A percentile compares a stretch with the other conserved stretches of the same genome.
Conservation (phyloP, 2,113 vertebrate species). For the Anguilla rostrata region DNA sequence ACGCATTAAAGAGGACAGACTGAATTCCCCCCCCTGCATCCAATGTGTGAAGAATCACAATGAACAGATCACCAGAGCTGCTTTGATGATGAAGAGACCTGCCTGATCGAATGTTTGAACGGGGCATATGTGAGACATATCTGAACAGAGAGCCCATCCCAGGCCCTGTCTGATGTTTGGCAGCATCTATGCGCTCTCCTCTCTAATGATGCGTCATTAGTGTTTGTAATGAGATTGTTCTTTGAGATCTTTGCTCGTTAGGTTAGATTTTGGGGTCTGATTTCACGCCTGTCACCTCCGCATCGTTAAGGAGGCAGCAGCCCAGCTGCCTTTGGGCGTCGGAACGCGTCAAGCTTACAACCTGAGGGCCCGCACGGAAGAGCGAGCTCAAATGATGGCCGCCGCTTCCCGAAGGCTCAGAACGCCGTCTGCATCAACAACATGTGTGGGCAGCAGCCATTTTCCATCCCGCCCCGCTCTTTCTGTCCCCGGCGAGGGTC, state of each 20-base stretch:
- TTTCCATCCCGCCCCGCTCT: background rate
- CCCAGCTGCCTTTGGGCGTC: background rate
- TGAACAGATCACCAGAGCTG: background rate
- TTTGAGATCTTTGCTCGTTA: background rate
- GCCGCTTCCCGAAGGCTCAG: background rate
- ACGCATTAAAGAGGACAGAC: background rate
- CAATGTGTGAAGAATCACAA: slow-evolving; percentile 2
- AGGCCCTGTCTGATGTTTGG: background rate
- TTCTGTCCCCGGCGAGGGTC: background rate
- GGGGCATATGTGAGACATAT: background rate
- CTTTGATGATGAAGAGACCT: background rate
- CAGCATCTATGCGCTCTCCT: background rate
- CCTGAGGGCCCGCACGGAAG: background rate
- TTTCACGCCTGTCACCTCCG: background rate
- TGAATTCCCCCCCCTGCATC: background rate
- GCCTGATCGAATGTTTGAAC: slow-evolving; percentile 5
- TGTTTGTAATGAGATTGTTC: background rate
- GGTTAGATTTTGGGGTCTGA: background rate
- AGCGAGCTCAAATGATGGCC: background rate
- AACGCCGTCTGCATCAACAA: background rate
- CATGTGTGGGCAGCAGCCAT: background rate
- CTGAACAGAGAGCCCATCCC: background rate
- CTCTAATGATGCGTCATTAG: background rate
- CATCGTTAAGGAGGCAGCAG: background rate
- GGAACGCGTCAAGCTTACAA: background rate